phyloP scores from a whole-genome alignment of 35 echinoderm and acorn worm species.

The Stichopus chloronotus region DNA sequence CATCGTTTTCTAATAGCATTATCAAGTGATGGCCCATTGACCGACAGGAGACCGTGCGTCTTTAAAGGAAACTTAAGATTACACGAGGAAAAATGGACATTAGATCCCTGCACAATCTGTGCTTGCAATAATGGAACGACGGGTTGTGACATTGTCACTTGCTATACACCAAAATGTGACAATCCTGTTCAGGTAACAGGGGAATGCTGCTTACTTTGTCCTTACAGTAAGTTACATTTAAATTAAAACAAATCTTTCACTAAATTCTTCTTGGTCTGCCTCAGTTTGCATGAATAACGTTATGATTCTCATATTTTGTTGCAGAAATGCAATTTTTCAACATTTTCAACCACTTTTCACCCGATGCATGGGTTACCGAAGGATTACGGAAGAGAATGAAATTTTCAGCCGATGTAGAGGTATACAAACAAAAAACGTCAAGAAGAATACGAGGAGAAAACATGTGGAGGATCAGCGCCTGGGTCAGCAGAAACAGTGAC shows the following conservation, averaged over 20 bases:
- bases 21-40: too few species aligned
- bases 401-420: conserved; percentile 1
- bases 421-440: conserved; percentile 8
- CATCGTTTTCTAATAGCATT: too few species aligned
- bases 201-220: neutral
- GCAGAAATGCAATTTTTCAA: neutral
- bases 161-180: neutral
- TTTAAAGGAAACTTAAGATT: neutral
- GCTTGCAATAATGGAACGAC: neutral
- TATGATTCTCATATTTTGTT: too few species aligned
- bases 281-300: too few species aligned
- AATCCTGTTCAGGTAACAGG: neutral
- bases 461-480: conserved; percentile 45
- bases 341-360: neutral
- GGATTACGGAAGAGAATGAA: neutral
- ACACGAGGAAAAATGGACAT: neutral
- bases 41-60: neutral
- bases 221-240: neutral
- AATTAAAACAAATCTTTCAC: neutral
- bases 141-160: neutral
- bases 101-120: neutral
- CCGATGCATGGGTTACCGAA: neutral
- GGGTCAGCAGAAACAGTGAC: conserved; percentile 31
- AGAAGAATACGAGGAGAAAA: conserved; percentile 31
- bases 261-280: too few species aligned